phyloP scores from a whole-genome alignment of 2,888 invertebrate genomes.

The Eilema caniola region DNA sequence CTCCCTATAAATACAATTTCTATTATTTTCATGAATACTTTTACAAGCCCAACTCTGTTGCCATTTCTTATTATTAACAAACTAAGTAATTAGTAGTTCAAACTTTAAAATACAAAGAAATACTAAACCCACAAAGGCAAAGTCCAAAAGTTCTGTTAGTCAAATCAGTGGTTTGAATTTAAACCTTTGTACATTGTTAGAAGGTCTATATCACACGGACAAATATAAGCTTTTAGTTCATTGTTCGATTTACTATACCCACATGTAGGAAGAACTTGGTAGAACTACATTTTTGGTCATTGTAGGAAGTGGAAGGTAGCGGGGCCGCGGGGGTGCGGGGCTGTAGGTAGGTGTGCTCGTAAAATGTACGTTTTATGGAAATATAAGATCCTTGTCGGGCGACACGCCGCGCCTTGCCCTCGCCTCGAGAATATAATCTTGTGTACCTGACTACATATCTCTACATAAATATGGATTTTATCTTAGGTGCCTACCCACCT shows the following conservation, averaged over 20 bases:
- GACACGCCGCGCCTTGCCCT: slow-evolving; percentile 60
- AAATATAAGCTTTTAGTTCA: neutral
- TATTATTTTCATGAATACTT: neutral
- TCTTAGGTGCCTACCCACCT: slow-evolving; percentile 25
- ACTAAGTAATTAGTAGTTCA: neutral
- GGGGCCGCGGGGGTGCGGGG: slow-evolving; percentile 50
- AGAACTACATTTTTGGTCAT: slow-evolving; percentile 56
- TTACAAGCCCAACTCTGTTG: neutral
- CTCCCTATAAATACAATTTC: too few species aligned
- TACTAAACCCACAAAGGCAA: neutral
- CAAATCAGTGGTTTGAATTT: neutral
- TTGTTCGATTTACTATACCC: neutral
- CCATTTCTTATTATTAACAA: neutral
- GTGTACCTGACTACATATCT: slow-evolving; percentile 59
- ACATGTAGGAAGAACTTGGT: neutral
- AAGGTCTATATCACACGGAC: neutral
- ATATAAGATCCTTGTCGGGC: slow-evolving; percentile 80
- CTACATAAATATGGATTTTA: slow-evolving; percentile 49
- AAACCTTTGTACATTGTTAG: neutral
- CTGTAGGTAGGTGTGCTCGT: slow-evolving; percentile 71
- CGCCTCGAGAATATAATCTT: slow-evolving; percentile 68
- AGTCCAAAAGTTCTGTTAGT: neutral
- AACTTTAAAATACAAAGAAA: neutral
- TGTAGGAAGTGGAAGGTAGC: slow-evolving; percentile 45
- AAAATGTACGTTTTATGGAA: slow-evolving; percentile 80